A percentile compares a stretch with the other conserved stretches of the same genome.
phyloP scores from a whole-genome alignment of 64 coral and sea anemone species.

The Acropora yongei region DNA sequence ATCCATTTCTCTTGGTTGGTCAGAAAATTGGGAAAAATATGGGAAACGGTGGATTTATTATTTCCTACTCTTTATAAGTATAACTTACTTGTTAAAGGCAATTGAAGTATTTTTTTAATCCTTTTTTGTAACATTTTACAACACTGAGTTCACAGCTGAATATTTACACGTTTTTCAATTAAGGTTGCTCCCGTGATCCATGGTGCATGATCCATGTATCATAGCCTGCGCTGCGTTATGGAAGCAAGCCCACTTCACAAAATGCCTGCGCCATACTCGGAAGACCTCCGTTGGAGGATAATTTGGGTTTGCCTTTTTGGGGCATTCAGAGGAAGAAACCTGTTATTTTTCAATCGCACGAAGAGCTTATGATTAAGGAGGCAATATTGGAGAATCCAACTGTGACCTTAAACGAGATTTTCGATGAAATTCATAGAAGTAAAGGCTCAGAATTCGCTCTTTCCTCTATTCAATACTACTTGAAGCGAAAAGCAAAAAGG shows the following conservation, averaged over 20 bases:
- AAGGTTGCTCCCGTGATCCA: too few species aligned
- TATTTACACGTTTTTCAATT: too few species aligned
- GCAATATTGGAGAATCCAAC: background rate
- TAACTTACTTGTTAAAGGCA: too few species aligned
- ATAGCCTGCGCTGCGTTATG: background rate
- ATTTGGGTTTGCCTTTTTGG: background rate
- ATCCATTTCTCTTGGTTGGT: too few species aligned
- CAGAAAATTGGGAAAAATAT: too few species aligned
- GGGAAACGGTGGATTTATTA: too few species aligned
- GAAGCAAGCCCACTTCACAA: background rate
- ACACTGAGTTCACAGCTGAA: too few species aligned
- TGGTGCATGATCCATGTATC: background rate
- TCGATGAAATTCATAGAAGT: background rate
- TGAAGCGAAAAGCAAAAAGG: background rate
- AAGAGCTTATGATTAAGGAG: background rate
- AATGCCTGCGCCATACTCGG: background rate
- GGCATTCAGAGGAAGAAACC: background rate
- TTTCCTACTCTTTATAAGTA: too few species aligned
- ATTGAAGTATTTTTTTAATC: too few species aligned
- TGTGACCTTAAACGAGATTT: background rate
- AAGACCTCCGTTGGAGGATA: background rate
- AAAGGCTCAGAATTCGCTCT: background rate
- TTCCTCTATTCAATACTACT: background rate
- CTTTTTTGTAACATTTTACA: too few species aligned
- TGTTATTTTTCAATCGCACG: background rate